Evolutionary conservation across 1,140 invertebrate species (phyloP), one percentile per base, ranked within the genome.

Genomic region (Calliopsis andreniformis): DNA sequence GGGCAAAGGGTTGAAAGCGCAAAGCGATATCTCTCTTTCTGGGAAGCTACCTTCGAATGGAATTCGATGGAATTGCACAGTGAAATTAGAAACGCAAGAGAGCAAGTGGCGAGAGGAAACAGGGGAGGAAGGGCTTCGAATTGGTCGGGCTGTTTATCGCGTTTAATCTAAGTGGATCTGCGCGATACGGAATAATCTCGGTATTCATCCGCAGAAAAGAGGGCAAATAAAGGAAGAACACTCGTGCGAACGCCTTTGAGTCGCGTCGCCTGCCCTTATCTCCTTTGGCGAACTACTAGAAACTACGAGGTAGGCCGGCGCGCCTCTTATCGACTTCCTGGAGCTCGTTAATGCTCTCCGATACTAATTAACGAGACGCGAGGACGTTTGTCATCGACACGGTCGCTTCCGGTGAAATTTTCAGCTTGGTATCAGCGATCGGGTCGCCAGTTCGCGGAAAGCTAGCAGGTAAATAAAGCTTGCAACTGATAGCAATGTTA

Each of bases 291-390:
- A 78, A 78, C 76, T 78, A 66, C 42, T 66, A 73, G 69, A 78
- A 73, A 73, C 53, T 39, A 73, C 61, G 61, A 73, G 76, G 32
- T 59, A 70, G 75, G 75, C 58, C 55, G 43, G 18, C 4, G 45
- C 39, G 23, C 28, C 59, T 75, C 63, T 75, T 76, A 77, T 79
- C 69, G 76, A 12, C 62, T 79, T 62, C 69, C 70, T 76, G 55
- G 63, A 79, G 71, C 56, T 79, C 55, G 70, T 79, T 79, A 79
- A 79, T 76, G 77, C 70, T 14, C 55, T 62, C 35, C 62, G 71
- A 79, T 79, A 76, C 71, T 76, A 79, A 79, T 79, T 79, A 79
- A 79, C 71, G 71, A 66, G 77, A 79, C 55, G 77, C 62, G 55
- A 71, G 25, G 77, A 63, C 63, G 71, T 79, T 79, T 79, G 77